phyloP scores from a whole-genome alignment of 2,888 invertebrate genomes.

The Apodemia hepburni region DNA sequence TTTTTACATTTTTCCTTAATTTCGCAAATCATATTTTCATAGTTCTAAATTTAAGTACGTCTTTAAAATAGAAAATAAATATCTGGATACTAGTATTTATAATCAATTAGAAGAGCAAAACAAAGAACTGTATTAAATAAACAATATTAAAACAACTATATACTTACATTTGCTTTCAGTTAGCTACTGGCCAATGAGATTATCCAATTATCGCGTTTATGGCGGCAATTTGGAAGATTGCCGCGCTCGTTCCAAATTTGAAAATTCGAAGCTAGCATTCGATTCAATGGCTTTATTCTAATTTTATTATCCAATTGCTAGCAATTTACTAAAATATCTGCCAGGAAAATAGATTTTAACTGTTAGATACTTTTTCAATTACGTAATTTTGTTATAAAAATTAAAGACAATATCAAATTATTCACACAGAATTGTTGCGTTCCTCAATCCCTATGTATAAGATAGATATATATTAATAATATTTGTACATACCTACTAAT shows the following conservation, averaged over 20 bases:
- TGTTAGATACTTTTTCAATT: constrained; percentile 7
- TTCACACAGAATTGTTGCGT: too few relatives aligned
- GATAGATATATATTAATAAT: too few relatives aligned
- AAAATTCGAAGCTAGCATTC: constrained; percentile 59
- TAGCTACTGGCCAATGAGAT: constrained; percentile 69
- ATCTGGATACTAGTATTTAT: too few relatives aligned
- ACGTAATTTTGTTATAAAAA: neutral
- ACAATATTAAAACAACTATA: constrained; percentile 20
- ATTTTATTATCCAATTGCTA: constrained; percentile 60
- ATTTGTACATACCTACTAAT: too few relatives aligned
- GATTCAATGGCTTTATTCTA: constrained; percentile 66
- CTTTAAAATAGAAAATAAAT: too few relatives aligned
- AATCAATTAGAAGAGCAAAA: neutral
- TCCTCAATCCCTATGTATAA: too few relatives aligned
- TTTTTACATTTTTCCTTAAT: too few relatives aligned
- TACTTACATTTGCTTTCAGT: constrained; percentile 61
- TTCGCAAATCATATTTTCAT: too few relatives aligned
- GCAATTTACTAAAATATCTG: constrained; percentile 25
- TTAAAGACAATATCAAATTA: neutral
- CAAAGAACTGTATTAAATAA: constrained; percentile 17
- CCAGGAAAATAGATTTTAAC: constrained; percentile 22
- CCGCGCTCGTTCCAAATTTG: constrained; percentile 59
- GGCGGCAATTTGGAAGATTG: constrained; percentile 68
- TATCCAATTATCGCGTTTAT: constrained; percentile 71
- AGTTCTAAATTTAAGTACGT: too few relatives aligned